These are phyloP conservation scores for Sesia apiformis DNA, from an alignment of 2,888 invertebrate genomes.

Conservation along the genomic window DNA sequence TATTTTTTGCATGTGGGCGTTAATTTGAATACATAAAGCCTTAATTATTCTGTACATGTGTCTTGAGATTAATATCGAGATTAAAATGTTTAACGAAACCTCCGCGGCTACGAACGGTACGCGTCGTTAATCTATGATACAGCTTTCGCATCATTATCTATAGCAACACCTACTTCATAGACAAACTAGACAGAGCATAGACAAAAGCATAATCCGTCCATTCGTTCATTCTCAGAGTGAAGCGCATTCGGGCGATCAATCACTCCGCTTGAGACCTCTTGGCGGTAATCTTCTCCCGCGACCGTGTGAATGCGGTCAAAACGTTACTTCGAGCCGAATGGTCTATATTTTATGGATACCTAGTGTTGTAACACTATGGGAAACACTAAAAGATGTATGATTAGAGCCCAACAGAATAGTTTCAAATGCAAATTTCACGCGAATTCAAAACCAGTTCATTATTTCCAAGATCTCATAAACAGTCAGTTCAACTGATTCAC, in stretches of 20 bases:
- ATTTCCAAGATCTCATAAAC: background rate
- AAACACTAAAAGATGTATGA: conserved; percentile 25
- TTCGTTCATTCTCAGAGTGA: conserved; percentile 29
- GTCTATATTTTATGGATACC: conserved; percentile 50
- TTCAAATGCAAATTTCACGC: background rate
- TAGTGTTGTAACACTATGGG: conserved; percentile 50
- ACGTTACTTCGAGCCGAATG: conserved; percentile 24
- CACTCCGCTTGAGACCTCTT: conserved; percentile 48
- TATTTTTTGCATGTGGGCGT: conserved; percentile 7
- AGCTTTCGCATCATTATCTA: background rate
- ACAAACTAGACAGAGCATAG: conserved; percentile 24
- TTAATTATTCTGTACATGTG: conserved; percentile 5
- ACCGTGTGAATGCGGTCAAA: conserved; percentile 68
- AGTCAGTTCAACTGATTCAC: no score
- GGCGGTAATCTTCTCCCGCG: conserved; percentile 47
- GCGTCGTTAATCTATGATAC: background rate
- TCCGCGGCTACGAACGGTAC: background rate
- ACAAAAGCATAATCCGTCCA: conserved; percentile 51
- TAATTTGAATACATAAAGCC: conserved; percentile 3
- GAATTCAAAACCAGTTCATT: background rate
- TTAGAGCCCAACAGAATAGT: conserved; percentile 7
- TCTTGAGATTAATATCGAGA: background rate
- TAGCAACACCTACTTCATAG: conserved; percentile 5
- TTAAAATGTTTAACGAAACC: background rate
- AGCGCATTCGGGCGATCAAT: conserved; percentile 57